phyloP scores from a whole-genome alignment of 2,888 invertebrate genomes.

The Drepana falcataria region DNA sequence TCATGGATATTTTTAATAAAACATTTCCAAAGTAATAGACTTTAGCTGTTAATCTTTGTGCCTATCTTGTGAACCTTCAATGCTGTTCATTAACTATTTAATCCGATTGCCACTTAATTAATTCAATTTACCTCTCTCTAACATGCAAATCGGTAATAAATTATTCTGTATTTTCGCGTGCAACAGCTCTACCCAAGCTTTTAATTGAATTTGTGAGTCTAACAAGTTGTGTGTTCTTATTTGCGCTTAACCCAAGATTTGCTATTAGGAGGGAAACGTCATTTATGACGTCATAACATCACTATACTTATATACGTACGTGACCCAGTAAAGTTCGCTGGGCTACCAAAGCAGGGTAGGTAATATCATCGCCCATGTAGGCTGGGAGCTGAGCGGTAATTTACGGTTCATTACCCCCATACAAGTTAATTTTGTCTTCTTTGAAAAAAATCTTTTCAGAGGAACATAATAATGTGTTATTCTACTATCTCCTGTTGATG shows the following conservation, averaged over 20 bases:
- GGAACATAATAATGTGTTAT: no score
- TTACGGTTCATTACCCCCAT: no score
- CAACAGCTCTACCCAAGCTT: neutral
- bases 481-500: no score
- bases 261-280: conserved; percentile 11
- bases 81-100: no score
- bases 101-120: no score
- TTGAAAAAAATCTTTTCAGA: no score
- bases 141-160: conserved; percentile 1
- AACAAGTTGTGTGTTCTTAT: neutral
- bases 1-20: no score
- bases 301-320: conserved; percentile 10
- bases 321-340: conserved; percentile 32
- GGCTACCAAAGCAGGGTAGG: conserved; percentile 10
- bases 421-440: no score
- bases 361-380: conserved; percentile 13
- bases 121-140: neutral
- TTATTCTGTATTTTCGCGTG: neutral
- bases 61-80: no score
- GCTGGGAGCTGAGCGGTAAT: neutral
- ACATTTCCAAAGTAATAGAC: no score
- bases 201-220: conserved; percentile 1
- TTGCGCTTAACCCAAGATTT: conserved; percentile 9
- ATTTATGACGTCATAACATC: conserved; percentile 10
- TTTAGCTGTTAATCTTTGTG: no score